A percentile compares a stretch with the other conserved stretches of the same genome.
Evolutionary conservation across 2,113 vertebrate species (phyloP).

Genomic region (Taurulus bubalis): DNA sequence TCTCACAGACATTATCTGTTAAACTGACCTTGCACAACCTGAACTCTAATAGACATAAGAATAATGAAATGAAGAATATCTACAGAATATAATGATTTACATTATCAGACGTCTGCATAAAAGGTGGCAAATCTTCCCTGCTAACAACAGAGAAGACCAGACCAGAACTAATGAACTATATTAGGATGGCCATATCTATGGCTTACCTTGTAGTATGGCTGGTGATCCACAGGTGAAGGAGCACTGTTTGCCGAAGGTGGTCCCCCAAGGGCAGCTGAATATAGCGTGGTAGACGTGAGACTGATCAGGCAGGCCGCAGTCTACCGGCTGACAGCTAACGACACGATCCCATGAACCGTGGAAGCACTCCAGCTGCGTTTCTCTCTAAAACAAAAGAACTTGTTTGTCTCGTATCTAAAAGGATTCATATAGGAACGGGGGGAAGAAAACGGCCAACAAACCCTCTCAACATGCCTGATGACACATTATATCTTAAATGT

Average conservation of each 20-base stretch:
- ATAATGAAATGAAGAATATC: no score
- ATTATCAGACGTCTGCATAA: neutral
- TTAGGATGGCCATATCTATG: neutral
- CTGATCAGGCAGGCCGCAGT: conserved; percentile 89
- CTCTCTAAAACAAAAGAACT: conserved; percentile 70
- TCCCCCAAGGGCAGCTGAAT: conserved; percentile 91
- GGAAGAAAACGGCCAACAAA: neutral
- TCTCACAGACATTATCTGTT: no score
- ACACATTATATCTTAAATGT: neutral
- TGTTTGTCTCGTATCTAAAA: neutral
- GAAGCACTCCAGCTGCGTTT: conserved; percentile 85
- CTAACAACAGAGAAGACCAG: neutral
- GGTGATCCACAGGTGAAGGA: conserved; percentile 93
- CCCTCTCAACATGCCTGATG: neutral
- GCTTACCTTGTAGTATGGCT: conserved; percentile 93
- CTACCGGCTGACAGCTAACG: conserved; percentile 87
- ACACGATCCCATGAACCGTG: conserved; percentile 88
- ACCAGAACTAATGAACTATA: neutral
- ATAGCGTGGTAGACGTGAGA: conserved; percentile 89
- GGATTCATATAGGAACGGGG: neutral
- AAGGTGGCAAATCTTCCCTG: neutral
- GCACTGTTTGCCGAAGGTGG: conserved; percentile 88
- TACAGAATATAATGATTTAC: no score
- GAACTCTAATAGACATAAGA: no score
- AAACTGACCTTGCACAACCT: no score